Percentiles rank a stretch among this genome's conserved stretches.
Evolutionary conservation across 1,140 invertebrate genomes (phyloP).

Genomic region (Sitodiplosis mosellana): DNA sequence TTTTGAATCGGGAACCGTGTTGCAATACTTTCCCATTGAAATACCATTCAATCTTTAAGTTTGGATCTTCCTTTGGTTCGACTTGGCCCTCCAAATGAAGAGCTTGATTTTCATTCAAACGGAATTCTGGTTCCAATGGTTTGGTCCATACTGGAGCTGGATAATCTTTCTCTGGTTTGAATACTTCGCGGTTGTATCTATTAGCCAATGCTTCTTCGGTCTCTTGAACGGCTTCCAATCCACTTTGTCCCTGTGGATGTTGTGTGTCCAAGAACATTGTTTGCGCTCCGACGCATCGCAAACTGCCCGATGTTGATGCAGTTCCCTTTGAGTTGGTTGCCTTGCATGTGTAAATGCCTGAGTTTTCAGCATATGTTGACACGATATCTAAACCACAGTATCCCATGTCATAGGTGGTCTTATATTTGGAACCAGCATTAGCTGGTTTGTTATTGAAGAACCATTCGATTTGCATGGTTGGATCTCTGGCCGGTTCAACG

Average conservation of each 20-base stretch:
- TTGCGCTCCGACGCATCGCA: slow-evolving; percentile 61
- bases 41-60: slow-evolving; percentile 86
- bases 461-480: slow-evolving; percentile 85
- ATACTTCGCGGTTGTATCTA: slow-evolving; percentile 42
- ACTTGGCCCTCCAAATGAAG: slow-evolving; percentile 85
- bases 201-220: slow-evolving; percentile 56
- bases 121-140: slow-evolving; percentile 61
- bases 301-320: slow-evolving; percentile 69
- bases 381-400: slow-evolving; percentile 68
- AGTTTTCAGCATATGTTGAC: slow-evolving; percentile 70
- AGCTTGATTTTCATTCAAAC: slow-evolving; percentile 74
- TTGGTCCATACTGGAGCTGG: slow-evolving; percentile 76
- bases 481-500: slow-evolving; percentile 86
- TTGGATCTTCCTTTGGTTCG: slow-evolving; percentile 91
- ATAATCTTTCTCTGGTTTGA: slow-evolving; percentile 52
- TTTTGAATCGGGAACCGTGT: slow-evolving; percentile 68
- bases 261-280: slow-evolving; percentile 70
- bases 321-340: slow-evolving; percentile 81
- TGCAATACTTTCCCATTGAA: slow-evolving; percentile 77
- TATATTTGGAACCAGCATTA: slow-evolving; percentile 59
- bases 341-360: slow-evolving; percentile 77
- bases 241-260: slow-evolving; percentile 74
- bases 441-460: slow-evolving; percentile 71
- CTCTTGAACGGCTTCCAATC: slow-evolving; percentile 69
- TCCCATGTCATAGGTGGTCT: slow-evolving; percentile 76